phyloP scores from a whole-genome alignment of 1,140 invertebrate species.

The Samia ricini region DNA sequence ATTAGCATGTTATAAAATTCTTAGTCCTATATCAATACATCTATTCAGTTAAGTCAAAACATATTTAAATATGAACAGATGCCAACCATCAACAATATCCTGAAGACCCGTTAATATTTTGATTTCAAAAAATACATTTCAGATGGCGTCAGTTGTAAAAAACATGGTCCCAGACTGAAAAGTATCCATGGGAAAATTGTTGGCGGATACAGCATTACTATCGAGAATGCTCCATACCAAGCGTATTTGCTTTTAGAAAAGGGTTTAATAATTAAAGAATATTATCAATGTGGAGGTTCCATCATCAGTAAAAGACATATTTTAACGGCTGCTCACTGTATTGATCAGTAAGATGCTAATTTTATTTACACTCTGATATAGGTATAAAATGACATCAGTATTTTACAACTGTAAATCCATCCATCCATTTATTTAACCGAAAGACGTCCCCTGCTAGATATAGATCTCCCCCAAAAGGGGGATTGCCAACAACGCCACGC shows the following conservation, averaged over 20 bases:
- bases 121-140: neutral
- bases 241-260: conserved; percentile 40
- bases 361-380: neutral
- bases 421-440: too few species aligned
- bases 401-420: too few species aligned
- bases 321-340: conserved; percentile 57
- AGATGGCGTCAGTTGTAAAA: neutral
- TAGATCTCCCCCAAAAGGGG: too few species aligned
- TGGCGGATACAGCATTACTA: conserved; percentile 49
- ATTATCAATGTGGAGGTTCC: conserved; percentile 59
- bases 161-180: neutral
- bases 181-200: conserved; percentile 46
- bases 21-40: too few species aligned
- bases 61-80: too few species aligned
- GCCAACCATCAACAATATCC: neutral
- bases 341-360: conserved; percentile 29
- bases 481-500: too few species aligned
- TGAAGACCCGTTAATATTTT: neutral
- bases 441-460: too few species aligned
- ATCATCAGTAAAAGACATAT: conserved; percentile 50
- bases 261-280: conserved; percentile 22
- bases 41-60: too few species aligned
- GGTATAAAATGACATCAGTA: too few species aligned
- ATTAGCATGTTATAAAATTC: too few species aligned
- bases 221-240: conserved; percentile 56